Conservation (phyloP, 2,888 invertebrate species). For the Reticulitermes lucifugus region DNA sequence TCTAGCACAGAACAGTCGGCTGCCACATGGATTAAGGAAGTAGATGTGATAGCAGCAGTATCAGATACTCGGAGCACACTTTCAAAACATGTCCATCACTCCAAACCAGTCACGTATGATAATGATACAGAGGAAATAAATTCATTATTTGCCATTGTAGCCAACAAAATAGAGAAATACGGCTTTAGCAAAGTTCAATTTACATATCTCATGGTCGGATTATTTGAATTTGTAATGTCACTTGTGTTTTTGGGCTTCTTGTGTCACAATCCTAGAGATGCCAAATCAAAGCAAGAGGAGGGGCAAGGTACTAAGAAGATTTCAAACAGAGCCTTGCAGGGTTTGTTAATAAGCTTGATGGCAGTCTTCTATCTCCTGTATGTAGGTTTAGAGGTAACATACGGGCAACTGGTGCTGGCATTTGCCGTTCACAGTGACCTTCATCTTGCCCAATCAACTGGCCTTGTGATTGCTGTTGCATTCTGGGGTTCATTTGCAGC, state of each 20-base stretch:
- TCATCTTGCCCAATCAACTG: slow-evolving; percentile 59
- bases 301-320: slow-evolving; percentile 51
- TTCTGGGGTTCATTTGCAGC: slow-evolving; percentile 64
- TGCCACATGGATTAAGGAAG: not conserved
- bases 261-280: slow-evolving; percentile 58
- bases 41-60: not conserved
- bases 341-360: slow-evolving; percentile 59
- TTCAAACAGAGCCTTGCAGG: slow-evolving; percentile 54
- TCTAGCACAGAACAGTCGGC: not conserved
- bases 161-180: slow-evolving; percentile 54
- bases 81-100: slow-evolving; percentile 49
- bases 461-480: slow-evolving; percentile 61
- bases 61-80: not conserved
- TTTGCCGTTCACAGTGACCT: slow-evolving; percentile 60
- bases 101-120: slow-evolving; percentile 55
- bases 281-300: slow-evolving; percentile 55
- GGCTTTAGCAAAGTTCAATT: slow-evolving; percentile 58
- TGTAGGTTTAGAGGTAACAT: slow-evolving; percentile 63
- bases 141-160: slow-evolving; percentile 52
- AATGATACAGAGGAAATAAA: slow-evolving; percentile 54
- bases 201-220: slow-evolving; percentile 61
- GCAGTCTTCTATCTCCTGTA: slow-evolving; percentile 62
- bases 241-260: slow-evolving; percentile 60
- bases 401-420: slow-evolving; percentile 62
- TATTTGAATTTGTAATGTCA: slow-evolving; percentile 59